phyloP scores from a whole-genome alignment of 2,797 vertebrate species.

The Xerus rutilus region DNA sequence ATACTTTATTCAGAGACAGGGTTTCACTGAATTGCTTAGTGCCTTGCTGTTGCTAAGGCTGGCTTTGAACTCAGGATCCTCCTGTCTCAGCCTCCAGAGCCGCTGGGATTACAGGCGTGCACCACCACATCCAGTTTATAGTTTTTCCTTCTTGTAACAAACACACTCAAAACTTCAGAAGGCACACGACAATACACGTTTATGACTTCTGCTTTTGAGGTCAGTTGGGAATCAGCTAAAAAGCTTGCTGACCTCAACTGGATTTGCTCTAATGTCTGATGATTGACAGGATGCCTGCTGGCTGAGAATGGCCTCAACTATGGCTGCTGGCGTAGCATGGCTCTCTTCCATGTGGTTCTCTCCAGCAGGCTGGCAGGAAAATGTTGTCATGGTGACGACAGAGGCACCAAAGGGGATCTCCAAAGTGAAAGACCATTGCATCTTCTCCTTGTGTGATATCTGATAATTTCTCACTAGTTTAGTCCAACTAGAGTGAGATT shows the following conservation, averaged over 20 bases:
- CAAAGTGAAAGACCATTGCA: background rate
- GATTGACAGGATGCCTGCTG: background rate
- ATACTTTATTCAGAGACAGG: no score
- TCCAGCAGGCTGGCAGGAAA: background rate
- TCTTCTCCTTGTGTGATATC: background rate
- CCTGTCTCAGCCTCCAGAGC: no score
- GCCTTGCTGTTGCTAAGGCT: no score
- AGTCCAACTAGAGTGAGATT: slow-evolving; percentile 17
- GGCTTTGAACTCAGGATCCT: no score
- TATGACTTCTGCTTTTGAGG: background rate
- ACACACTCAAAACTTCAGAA: background rate
- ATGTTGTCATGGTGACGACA: background rate
- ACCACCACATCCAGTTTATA: background rate
- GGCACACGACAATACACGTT: background rate
- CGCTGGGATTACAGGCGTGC: no score
- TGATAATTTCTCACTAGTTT: background rate
- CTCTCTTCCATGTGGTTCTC: background rate
- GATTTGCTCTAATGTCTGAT: background rate
- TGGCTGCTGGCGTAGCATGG: background rate
- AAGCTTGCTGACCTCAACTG: background rate
- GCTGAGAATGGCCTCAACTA: background rate
- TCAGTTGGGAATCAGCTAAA: background rate
- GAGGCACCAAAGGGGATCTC: background rate
- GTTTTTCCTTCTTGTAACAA: background rate
- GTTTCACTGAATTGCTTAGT: no score